phyloP scores from a whole-genome alignment of 2,797 vertebrate species.

The Nyctalus aviator region DNA sequence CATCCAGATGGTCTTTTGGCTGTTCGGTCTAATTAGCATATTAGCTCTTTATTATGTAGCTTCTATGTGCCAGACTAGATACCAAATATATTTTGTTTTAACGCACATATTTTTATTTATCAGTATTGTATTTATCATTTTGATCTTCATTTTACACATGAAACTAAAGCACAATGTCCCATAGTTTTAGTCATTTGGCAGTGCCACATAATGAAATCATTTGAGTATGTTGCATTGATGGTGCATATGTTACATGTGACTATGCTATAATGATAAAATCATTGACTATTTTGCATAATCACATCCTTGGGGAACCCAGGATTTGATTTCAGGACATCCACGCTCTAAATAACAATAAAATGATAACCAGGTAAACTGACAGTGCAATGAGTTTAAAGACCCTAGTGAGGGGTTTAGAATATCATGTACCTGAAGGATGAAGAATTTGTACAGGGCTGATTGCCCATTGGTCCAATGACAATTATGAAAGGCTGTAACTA shows the following conservation, averaged over 20 bases:
- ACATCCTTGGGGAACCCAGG: not conserved
- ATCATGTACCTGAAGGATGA: not conserved
- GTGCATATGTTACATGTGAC: not conserved
- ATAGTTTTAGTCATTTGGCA: not conserved
- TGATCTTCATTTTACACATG: not conserved
- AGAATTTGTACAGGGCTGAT: not conserved
- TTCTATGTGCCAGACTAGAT: not conserved
- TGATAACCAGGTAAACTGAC: not conserved
- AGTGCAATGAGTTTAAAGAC: not conserved
- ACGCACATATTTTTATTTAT: not conserved
- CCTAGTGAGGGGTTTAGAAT: not conserved
- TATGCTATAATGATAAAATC: not conserved
- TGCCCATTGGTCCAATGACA: not conserved
- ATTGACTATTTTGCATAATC: not conserved
- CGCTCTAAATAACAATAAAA: not conserved
- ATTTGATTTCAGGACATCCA: not conserved
- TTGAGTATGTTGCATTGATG: not conserved
- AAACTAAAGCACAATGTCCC: not conserved
- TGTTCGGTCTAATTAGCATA: too few species aligned
- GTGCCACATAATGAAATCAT: not conserved
- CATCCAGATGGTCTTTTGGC: too few species aligned
- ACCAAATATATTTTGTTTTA: not conserved
- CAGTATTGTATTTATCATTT: not conserved
- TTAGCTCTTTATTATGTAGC: not conserved
- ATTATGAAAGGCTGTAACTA: not conserved